A percentile compares a stretch with the other conserved stretches of the same genome.
These are phyloP conservation scores for Callimorpha dominula DNA, from an alignment of 2,888 invertebrate genomes.

Conservation along the genomic window DNA sequence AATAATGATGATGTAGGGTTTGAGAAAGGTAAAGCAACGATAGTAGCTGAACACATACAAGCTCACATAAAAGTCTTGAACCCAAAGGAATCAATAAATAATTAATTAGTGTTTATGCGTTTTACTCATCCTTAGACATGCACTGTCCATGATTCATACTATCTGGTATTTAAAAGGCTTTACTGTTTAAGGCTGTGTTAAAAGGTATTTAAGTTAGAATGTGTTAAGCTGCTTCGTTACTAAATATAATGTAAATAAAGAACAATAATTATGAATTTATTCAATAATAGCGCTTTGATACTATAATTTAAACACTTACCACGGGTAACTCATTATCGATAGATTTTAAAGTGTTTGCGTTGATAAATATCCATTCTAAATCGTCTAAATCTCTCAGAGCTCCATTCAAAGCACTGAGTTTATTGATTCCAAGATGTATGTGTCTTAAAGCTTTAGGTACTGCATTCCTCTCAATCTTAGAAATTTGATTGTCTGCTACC, in stretches of 20 bases:
- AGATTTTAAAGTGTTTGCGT: constrained; percentile 90
- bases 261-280: neutral
- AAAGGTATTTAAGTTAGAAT: no score
- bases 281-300: neutral
- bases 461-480: constrained; percentile 90
- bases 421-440: constrained; percentile 92
- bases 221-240: neutral
- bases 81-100: no score
- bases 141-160: no score
- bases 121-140: no score
- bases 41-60: no score
- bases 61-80: no score
- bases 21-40: neutral
- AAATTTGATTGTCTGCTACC: constrained; percentile 91
- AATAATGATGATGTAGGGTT: neutral
- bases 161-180: no score
- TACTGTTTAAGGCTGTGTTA: no score
- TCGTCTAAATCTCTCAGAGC: constrained; percentile 91
- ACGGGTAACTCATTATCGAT: constrained; percentile 92
- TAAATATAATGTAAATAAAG: neutral
- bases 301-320: constrained; percentile 67
- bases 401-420: constrained; percentile 91
- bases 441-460: constrained; percentile 90
- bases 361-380: constrained; percentile 92
- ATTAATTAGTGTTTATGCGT: no score